Percentiles rank a stretch among this genome's conserved stretches.
Evolutionary conservation across 92 coral and sea anemone genomes (phyloP).

Genomic region (Actinernus sp.): DNA sequence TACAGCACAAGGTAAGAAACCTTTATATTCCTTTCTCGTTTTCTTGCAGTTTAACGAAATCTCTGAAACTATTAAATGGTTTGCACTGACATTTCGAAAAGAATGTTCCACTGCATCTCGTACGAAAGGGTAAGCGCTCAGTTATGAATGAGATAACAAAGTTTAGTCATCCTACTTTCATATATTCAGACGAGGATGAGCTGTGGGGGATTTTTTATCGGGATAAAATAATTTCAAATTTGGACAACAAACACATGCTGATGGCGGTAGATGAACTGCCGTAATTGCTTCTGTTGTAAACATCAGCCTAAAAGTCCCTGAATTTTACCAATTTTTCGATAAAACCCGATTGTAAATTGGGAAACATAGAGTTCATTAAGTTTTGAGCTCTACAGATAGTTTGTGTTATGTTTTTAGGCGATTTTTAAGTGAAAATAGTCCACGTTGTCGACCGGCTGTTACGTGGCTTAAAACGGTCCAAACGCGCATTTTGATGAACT

Average conservation of each 20-base stretch:
- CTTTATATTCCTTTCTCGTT: background rate
- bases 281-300: slow-evolving; percentile 92
- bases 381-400: background rate
- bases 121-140: slow-evolving; percentile 14
- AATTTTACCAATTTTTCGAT: slow-evolving; percentile 26
- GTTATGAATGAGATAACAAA: slow-evolving; percentile 30
- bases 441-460: slow-evolving; percentile 20
- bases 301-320: slow-evolving; percentile 67
- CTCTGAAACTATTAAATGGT: slow-evolving; percentile 72
- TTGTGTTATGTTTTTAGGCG: slow-evolving; percentile 9
- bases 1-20: slow-evolving; percentile 51
- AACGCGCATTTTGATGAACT: slow-evolving; percentile 17
- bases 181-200: slow-evolving; percentile 6
- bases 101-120: slow-evolving; percentile 56
- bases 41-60: slow-evolving; percentile 35
- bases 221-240: slow-evolving; percentile 52
- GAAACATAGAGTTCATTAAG: background rate
- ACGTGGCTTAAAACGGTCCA: slow-evolving; percentile 8
- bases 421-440: slow-evolving; percentile 14
- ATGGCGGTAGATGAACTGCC: slow-evolving; percentile 76
- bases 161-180: slow-evolving; percentile 76
- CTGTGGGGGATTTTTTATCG: background rate
- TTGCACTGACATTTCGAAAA: slow-evolving; percentile 75
- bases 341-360: slow-evolving; percentile 17
- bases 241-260: slow-evolving; percentile 94